Evolutionary conservation across 92 coral and sea anemone genomes (phyloP).

Genomic region (Umimayanthus chanpuru): DNA sequence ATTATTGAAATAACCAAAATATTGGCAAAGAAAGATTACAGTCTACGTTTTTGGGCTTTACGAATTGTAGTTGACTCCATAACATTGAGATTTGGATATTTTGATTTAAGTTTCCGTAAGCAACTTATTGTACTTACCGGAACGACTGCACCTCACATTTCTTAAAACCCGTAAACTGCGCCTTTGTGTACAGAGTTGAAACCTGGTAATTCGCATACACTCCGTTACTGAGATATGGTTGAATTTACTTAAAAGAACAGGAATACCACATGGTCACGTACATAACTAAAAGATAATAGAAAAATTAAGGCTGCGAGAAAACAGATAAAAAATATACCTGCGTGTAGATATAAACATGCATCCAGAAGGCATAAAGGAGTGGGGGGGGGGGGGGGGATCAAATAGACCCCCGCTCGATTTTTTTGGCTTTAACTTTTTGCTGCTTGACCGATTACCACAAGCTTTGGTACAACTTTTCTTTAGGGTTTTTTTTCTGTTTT

Average conservation of each 20-base stretch:
- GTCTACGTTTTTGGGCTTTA: too few species aligned
- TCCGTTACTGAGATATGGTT: background rate
- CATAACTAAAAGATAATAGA: background rate
- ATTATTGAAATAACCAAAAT: too few species aligned
- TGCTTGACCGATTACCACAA: too few species aligned
- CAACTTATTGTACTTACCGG: slow-evolving; percentile 46
- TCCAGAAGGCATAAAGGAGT: background rate
- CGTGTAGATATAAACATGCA: background rate
- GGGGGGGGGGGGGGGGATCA: too few species aligned
- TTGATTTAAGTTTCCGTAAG: too few species aligned
- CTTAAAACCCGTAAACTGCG: slow-evolving; percentile 51
- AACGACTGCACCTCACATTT: slow-evolving; percentile 76
- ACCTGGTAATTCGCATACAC: slow-evolving; percentile 24
- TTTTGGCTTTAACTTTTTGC: too few species aligned
- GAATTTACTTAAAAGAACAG: background rate
- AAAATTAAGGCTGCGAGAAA: background rate
- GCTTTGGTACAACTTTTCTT: too few species aligned
- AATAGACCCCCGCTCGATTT: too few species aligned
- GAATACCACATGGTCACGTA: background rate
- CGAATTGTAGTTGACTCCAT: background rate
- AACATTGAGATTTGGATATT: background rate
- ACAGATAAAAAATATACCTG: background rate
- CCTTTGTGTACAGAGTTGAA: slow-evolving; percentile 38
- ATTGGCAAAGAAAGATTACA: too few species aligned
- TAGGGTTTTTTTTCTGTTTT: too few species aligned